phyloP scores from a whole-genome alignment of 2,797 vertebrate species.

The Poecilia gillii region DNA sequence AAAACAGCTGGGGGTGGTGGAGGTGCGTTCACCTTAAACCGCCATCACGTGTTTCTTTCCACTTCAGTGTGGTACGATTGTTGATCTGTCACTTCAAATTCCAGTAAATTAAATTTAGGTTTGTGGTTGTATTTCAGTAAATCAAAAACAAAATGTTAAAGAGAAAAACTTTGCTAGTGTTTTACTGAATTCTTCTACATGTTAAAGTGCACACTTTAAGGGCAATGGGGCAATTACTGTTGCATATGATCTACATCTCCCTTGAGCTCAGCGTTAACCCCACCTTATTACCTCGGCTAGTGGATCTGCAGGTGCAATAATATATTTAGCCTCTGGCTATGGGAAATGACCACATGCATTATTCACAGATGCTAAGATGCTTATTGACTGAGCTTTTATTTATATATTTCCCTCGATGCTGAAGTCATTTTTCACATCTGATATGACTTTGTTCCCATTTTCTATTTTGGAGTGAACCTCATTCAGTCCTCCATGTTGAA shows the following conservation, averaged over 20 bases:
- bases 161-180: neutral
- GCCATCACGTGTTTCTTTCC: neutral
- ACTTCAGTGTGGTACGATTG: neutral
- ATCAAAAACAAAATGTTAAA: neutral
- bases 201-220: constrained; percentile 3
- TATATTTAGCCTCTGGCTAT: constrained; percentile 75
- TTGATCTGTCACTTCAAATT: neutral
- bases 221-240: neutral
- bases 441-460: constrained; percentile 39
- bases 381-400: constrained; percentile 82
- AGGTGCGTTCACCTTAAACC: neutral
- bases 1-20: too few relatives aligned
- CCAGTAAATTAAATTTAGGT: neutral
- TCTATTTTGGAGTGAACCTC: constrained; percentile 48
- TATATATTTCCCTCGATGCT: constrained; percentile 67
- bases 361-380: constrained; percentile 80
- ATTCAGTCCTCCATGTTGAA: constrained; percentile 12
- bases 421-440: constrained; percentile 58
- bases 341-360: constrained; percentile 80
- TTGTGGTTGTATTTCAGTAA: neutral
- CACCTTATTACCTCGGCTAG: constrained; percentile 69
- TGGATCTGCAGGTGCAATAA: constrained; percentile 78
- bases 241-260: constrained; percentile 46
- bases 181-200: constrained; percentile 5
- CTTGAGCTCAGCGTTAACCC: constrained; percentile 28